Conservation (phyloP, 2,888 invertebrate genomes). For the Torymus tubicola region DNA sequence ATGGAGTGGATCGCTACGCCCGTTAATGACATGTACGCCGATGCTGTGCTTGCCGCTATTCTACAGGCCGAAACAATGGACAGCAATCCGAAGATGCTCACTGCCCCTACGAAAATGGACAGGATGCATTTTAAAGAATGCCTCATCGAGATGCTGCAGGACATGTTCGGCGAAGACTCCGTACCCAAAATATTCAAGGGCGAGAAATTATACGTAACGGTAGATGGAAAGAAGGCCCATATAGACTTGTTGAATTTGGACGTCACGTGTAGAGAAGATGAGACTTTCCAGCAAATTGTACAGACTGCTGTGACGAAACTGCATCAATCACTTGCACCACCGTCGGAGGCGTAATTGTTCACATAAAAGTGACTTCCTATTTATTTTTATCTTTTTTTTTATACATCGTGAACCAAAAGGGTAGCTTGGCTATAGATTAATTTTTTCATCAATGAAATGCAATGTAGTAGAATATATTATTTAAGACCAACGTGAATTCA, state of each 20-base stretch:
- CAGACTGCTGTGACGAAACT: conserved; percentile 91
- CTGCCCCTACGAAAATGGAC: conserved; percentile 86
- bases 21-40: conserved; percentile 98
- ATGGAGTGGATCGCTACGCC: conserved; percentile 97
- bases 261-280: conserved; percentile 89
- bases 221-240: conserved; percentile 90
- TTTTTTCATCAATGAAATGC: too few species aligned
- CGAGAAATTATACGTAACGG: conserved; percentile 89
- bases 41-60: conserved; percentile 92
- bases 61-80: conserved; percentile 88
- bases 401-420: neutral
- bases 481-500: too few species aligned
- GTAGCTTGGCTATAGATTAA: too few species aligned
- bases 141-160: conserved; percentile 91
- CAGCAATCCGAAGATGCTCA: conserved; percentile 80
- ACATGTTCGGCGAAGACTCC: conserved; percentile 96
- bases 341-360: conserved; percentile 67
- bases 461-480: too few species aligned
- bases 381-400: neutral
- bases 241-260: conserved; percentile 90
- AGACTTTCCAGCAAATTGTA: conserved; percentile 88
- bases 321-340: conserved; percentile 87
- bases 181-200: conserved; percentile 96
- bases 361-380: neutral
- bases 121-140: conserved; percentile 95